Percentiles rank a stretch among this genome's conserved stretches.
Conservation (phyloP, 2,888 invertebrate species). For the Polydesmus complanatus region DNA sequence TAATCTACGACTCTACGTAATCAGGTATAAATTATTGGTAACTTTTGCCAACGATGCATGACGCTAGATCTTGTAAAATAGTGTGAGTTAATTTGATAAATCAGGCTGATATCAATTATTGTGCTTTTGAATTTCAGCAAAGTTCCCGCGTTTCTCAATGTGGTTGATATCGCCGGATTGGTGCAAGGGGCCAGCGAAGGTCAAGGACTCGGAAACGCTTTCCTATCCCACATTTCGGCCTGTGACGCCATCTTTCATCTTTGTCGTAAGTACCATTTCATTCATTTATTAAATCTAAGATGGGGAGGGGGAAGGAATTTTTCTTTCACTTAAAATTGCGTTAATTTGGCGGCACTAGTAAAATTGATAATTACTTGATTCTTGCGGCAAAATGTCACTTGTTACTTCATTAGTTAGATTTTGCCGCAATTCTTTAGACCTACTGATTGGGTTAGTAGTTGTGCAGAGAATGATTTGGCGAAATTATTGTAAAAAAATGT, state of each 20-base stretch:
- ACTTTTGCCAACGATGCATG: neutral
- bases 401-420: no score
- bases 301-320: neutral
- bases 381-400: no score
- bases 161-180: constrained; percentile 96
- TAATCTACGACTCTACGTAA: no score
- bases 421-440: no score
- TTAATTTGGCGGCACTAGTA: neutral
- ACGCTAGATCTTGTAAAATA: no score
- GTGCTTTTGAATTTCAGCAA: constrained; percentile 48
- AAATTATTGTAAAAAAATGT: no score
- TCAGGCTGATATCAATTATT: constrained; percentile 10
- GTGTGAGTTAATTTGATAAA: neutral
- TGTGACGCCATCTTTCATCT: constrained; percentile 97
- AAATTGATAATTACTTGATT: neutral
- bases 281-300: neutral
- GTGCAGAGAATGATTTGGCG: no score
- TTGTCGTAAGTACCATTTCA: constrained; percentile 56
- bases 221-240: constrained; percentile 94
- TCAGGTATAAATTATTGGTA: no score
- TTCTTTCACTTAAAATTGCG: neutral
- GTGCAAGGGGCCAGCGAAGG: constrained; percentile 98
- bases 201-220: constrained; percentile 95
- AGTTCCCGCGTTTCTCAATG: constrained; percentile 93
- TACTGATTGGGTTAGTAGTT: no score